These are phyloP conservation scores for Cotesia congregata DNA, from an alignment of 2,888 invertebrate species.

Conservation along the genomic window DNA sequence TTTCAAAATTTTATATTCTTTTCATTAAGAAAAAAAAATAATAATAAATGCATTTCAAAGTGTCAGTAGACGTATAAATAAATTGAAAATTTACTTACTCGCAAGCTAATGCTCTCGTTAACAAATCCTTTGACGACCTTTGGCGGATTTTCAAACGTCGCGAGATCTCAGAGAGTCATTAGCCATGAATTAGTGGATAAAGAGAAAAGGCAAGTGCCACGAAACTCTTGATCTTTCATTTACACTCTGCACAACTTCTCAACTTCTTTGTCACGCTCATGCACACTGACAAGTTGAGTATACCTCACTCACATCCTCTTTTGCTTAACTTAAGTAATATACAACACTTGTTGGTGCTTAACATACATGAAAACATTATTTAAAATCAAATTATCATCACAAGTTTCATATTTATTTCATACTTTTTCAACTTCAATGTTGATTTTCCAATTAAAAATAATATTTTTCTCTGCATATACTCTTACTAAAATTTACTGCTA, in stretches of 20 bases:
- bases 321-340: background rate
- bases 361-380: background rate
- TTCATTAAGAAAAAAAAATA: too few species aligned
- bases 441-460: background rate
- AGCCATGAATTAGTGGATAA: slow-evolving; percentile 45
- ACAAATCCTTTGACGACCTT: slow-evolving; percentile 36
- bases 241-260: slow-evolving; percentile 13
- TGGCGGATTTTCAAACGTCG: slow-evolving; percentile 39
- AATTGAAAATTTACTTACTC: slow-evolving; percentile 42
- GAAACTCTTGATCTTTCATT: background rate
- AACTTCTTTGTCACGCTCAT: slow-evolving; percentile 5
- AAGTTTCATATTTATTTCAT: background rate
- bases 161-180: slow-evolving; percentile 38
- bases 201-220: slow-evolving; percentile 28
- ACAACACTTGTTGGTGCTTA: background rate
- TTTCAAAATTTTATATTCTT: background rate
- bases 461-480: background rate
- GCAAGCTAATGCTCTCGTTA: slow-evolving; percentile 32
- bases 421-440: background rate
- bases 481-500: too few species aligned
- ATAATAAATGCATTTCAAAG: background rate
- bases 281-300: background rate
- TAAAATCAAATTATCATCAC: background rate
- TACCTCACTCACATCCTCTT: background rate
- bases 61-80: background rate